Evolutionary conservation across 2,797 vertebrate species (phyloP).

Genomic region (Calcarius lapponicus): DNA sequence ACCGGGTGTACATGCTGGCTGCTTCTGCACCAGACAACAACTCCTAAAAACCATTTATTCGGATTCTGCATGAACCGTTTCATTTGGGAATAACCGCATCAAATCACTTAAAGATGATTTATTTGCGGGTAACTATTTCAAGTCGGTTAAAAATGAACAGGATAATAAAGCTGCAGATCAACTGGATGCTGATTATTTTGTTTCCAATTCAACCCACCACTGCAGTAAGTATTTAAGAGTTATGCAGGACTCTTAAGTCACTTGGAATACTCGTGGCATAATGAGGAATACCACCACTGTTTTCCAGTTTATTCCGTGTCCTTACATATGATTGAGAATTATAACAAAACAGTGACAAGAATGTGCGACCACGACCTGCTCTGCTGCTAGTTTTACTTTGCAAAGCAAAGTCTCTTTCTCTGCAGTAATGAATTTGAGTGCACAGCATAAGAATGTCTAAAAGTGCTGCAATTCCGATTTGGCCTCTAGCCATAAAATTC

Average conservation of each 20-base stretch:
- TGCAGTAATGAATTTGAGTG: background rate
- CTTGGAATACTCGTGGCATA: background rate
- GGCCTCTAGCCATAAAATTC: background rate
- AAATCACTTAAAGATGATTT: background rate
- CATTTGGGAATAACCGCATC: background rate
- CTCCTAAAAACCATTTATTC: background rate
- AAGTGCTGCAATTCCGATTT: background rate
- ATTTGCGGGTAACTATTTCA: background rate
- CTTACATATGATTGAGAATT: background rate
- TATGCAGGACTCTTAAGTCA: background rate
- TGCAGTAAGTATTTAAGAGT: background rate
- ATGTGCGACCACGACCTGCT: background rate
- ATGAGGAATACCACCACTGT: background rate
- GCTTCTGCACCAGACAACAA: background rate
- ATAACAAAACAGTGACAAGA: background rate
- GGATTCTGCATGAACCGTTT: background rate
- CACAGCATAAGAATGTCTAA: background rate
- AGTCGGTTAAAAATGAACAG: background rate
- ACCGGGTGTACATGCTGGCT: rapidly evolving
- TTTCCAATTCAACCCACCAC: background rate
- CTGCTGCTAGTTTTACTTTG: background rate
- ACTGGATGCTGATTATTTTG: background rate
- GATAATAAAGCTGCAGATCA: background rate
- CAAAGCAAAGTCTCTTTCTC: background rate
- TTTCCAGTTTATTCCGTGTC: background rate